Evolutionary conservation across 2,113 vertebrate genomes (phyloP), one percentile per base, ranked within the genome.

Genomic region (Xiphias gladius): DNA sequence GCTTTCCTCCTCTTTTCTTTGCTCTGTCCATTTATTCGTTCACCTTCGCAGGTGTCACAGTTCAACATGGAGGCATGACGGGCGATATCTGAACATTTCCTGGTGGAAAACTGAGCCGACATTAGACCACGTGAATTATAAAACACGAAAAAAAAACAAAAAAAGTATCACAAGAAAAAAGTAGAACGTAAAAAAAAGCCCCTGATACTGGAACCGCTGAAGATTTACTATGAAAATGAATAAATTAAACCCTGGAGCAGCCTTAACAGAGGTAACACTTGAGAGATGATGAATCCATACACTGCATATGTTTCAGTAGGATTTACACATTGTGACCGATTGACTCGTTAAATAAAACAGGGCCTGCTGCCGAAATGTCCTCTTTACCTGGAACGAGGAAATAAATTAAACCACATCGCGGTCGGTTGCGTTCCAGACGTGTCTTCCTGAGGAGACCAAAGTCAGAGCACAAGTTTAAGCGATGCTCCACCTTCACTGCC

Each of bases 221-320:
- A 35, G 13, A 77, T 6, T 14, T 1, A 4, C 20, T 13, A n/a
- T 30, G 66, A 50, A 28, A 41, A 57, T 19, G 20, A 73, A 73
- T 52, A 73, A 59, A 58, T 62, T 65, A 67, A 58, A 69, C 8
- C 28, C 3, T 0, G 0, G n/a, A 28, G 61, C 46, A 57, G 50
- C n/a, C 7, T 28, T 0, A 2, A 37, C 46, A 52, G 46, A 6
- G 41, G 46, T 20, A 72, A 72, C 52, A 43, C 54, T 19, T 55
- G 35, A 69, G 20, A 55, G 14, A 16, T 1, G 39, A 48, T 17
- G 57, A 16, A 17, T 48, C 62, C 9, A 16, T 0, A 17, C 20
- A 35, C 41, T 26, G 1, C 19, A 3, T 0, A 41, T 66, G 59
- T 66, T 59, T 81, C 73, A 72, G 78, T 14, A 80, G 66, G 43